phyloP scores from a whole-genome alignment of 2,888 invertebrate species.

The Thera britannica region DNA sequence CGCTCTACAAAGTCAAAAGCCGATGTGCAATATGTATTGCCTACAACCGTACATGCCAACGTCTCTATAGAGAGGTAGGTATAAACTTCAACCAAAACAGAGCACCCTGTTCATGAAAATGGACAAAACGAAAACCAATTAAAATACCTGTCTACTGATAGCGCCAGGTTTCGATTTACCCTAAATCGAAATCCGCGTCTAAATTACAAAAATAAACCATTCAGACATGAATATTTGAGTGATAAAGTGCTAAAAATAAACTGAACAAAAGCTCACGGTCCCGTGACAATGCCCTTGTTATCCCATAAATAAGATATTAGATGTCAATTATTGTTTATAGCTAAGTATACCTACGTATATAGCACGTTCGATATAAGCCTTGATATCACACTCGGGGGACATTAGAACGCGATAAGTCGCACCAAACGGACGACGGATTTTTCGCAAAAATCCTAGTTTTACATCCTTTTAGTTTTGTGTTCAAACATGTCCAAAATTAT shows the following conservation, averaged over 20 bases:
- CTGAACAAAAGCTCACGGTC: conserved; percentile 20
- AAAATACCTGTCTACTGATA: conserved; percentile 22
- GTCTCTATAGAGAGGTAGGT: no score
- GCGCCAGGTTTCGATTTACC: conserved; percentile 9
- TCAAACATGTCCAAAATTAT: conserved; percentile 28
- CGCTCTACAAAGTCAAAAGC: no score
- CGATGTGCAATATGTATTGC: no score
- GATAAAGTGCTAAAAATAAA: conserved; percentile 37
- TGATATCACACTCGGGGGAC: conserved; percentile 35
- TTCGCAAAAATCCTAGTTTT: conserved; percentile 9
- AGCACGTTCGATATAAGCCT: conserved; percentile 44
- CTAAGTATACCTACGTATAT: conserved; percentile 27
- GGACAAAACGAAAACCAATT: conserved; percentile 18
- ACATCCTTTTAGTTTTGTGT: conserved; percentile 17
- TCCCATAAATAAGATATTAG: conserved; percentile 31
- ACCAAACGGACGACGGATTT: conserved; percentile 25
- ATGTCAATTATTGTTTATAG: conserved; percentile 33
- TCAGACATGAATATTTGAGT: conserved; percentile 30
- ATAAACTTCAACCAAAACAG: not conserved
- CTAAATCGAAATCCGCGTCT: conserved; percentile 21
- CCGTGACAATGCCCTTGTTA: conserved; percentile 30
- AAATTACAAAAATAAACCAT: conserved; percentile 31
- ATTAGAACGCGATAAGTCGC: conserved; percentile 37
- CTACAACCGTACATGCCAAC: no score
- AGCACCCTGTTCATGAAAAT: not conserved